These are phyloP conservation scores for Potamarius usumacintae DNA, from an alignment of 2,113 vertebrate genomes.

Conservation along the genomic window DNA sequence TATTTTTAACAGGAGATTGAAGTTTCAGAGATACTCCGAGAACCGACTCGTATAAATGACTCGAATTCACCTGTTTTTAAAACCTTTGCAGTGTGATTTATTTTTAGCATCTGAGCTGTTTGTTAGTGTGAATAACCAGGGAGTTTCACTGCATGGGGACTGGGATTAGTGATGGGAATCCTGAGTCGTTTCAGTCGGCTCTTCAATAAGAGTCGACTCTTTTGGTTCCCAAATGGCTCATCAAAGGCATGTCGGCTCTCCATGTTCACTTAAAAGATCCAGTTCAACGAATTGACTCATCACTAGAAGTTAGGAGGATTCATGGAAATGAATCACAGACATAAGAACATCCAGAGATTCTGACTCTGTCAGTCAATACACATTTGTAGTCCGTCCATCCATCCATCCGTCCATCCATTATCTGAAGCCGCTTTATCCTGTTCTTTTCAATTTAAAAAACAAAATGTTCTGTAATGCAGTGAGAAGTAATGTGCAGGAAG, in stretches of 20 bases:
- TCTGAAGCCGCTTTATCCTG: no score
- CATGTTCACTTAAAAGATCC: no score
- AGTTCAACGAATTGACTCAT: no score
- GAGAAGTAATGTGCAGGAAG: no score
- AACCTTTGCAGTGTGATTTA: not conserved
- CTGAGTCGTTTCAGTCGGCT: no score
- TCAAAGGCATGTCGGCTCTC: no score
- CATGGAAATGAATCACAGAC: not conserved
- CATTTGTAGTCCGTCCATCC: not conserved
- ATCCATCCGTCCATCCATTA: no score
- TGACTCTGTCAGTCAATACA: not conserved
- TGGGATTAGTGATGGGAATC: no score
- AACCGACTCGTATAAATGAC: not conserved
- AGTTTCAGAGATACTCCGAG: slow-evolving; percentile 29
- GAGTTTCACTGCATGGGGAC: not conserved
- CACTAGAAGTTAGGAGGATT: not conserved
- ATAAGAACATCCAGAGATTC: not conserved
- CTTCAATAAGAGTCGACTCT: no score
- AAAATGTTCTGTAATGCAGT: no score
- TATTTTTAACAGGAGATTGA: slow-evolving; percentile 73
- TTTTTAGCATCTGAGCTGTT: not conserved
- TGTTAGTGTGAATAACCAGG: not conserved
- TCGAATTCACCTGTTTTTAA: not conserved
- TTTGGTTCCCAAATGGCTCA: no score
- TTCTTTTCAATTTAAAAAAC: no score